Base-by-base conservation (phyloP, 2,888 invertebrate genomes). In the Diachrysia chrysitis region DNA sequence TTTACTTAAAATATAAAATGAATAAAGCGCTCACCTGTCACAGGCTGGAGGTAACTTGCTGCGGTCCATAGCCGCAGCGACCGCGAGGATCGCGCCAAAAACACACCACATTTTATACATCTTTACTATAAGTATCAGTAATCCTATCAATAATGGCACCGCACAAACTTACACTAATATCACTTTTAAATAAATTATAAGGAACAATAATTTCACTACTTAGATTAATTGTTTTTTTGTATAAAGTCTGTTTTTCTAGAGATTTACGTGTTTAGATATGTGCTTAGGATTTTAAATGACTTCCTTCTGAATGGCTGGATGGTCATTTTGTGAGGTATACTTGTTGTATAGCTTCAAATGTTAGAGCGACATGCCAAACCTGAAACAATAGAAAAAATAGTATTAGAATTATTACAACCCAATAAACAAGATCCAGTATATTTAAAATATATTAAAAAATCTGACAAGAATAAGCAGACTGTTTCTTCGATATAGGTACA, bases 31-130 rank as follows among this genome's bases (percentile, higher is more conserved):
- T 95, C 83, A 96, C 96, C 96, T 96, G 86, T 90, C 90, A 89
- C 96, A 96, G 58, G 96, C 94, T 19, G 96, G 96, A 61, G 96
- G 95, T 72, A 95, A 85, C 32, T 86, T 86, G 70, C 88, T 93
- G 83, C 95, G 87, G 78, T 95, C 95, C 10, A 92, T 90, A 3
- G 83, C 88, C 65, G 88, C 92, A 61, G 84, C 87, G 61, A 85
- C 89, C 74, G 87, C 82, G 73, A 92, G 64, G 71, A 91, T 73
- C 63, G 90, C 79, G 69, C 81, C 78, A 58, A 89, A 46, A n/a
- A 90, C 84, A 84, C 84, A 89, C 92, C 85, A 89, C 89, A 91
- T 87, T 67, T 86, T 85, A 66, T 71, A 81, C 85, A 91, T 90
- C 75, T 85, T 89, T 79, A 82, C 70, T 76, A 51, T 21, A 12